These are phyloP conservation scores for Hylomyscus alleni DNA, from an alignment of 2,797 vertebrate genomes.

Conservation along the genomic window DNA sequence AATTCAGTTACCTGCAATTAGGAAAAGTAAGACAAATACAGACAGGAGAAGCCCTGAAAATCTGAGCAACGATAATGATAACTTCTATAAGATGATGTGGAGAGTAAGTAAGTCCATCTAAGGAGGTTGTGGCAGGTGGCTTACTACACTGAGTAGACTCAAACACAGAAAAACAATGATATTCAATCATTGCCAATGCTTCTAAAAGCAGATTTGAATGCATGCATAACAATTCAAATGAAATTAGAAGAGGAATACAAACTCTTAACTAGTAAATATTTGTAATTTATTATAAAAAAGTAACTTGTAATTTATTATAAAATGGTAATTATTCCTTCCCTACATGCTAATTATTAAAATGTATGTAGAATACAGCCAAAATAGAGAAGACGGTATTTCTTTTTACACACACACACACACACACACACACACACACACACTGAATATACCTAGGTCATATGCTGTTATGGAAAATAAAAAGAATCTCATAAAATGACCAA, in stretches of 20 bases:
- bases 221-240: neutral
- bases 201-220: neutral
- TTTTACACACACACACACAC: neutral
- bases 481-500: neutral
- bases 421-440: neutral
- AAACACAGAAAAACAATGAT: neutral
- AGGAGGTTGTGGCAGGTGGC: too few relatives aligned
- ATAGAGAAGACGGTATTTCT: neutral
- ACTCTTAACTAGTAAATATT: neutral
- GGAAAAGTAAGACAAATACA: neutral
- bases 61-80: neutral
- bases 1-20: neutral
- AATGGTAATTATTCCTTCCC: neutral
- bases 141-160: too few relatives aligned
- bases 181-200: neutral
- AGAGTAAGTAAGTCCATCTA: too few relatives aligned
- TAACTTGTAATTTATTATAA: too few relatives aligned
- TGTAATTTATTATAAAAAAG: neutral
- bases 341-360: neutral
- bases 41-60: neutral
- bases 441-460: neutral
- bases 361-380: neutral
- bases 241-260: neutral
- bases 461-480: neutral
- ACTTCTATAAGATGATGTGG: neutral